These are phyloP conservation scores for Goniozus legneri DNA, from an alignment of 1,140 invertebrate species.

Conservation along the genomic window DNA sequence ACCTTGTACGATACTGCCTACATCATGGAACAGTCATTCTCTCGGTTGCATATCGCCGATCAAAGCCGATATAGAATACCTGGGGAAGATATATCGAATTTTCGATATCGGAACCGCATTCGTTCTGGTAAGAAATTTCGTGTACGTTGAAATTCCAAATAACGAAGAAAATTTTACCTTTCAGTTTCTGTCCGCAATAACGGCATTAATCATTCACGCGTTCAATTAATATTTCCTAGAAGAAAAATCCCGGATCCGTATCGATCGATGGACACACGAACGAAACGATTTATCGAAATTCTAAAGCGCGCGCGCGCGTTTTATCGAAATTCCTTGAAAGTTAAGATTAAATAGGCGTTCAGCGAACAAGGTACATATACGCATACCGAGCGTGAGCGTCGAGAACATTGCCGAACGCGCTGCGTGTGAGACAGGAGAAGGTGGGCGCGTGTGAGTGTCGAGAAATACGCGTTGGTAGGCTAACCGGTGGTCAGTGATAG, in stretches of 20 bases:
- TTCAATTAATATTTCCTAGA: background rate
- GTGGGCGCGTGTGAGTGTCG: slow-evolving; percentile 6
- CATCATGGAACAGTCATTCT: slow-evolving; percentile 7
- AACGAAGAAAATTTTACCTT: background rate
- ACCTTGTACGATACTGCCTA: background rate
- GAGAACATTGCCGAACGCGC: no score
- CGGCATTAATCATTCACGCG: background rate
- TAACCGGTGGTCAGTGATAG: slow-evolving; percentile 26
- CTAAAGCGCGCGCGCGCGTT: background rate
- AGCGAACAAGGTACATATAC: no score
- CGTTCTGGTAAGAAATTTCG: slow-evolving; percentile 4
- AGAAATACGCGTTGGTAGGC: slow-evolving; percentile 25
- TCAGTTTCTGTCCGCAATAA: background rate
- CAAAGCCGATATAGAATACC: slow-evolving; percentile 4
- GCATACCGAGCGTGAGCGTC: no score
- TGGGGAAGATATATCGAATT: slow-evolving; percentile 8
- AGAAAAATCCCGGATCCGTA: background rate
- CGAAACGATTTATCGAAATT: background rate
- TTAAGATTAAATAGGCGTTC: no score
- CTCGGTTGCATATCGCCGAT: slow-evolving; percentile 6
- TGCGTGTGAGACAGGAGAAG: background rate
- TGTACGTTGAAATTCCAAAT: background rate
- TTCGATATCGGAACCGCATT: background rate
- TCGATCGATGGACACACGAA: background rate
- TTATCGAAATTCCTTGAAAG: background rate